phyloP scores from a whole-genome alignment of 2,888 invertebrate genomes.

The Periphyllus acericola region DNA sequence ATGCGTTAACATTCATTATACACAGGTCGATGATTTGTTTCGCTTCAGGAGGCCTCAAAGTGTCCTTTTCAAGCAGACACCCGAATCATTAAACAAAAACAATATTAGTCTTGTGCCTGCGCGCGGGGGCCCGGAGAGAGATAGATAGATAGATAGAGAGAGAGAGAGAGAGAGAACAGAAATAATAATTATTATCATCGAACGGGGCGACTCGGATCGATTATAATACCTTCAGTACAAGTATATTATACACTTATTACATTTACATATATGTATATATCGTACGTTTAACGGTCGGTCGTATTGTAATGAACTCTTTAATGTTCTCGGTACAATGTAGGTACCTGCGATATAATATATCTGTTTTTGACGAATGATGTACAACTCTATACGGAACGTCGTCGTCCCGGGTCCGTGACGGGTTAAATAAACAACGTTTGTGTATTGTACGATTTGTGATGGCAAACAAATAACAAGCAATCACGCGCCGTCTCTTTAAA shows the following conservation, averaged over 20 bases:
- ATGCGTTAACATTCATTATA: slow-evolving; percentile 12
- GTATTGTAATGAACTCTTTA: neutral
- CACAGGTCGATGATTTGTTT: slow-evolving; percentile 56
- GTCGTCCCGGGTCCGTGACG: neutral
- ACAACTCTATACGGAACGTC: neutral
- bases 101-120: slow-evolving; percentile 50
- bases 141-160: no score
- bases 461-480: neutral
- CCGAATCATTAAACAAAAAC: slow-evolving; percentile 56
- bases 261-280: neutral
- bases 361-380: slow-evolving; percentile 1
- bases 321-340: neutral
- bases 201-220: neutral
- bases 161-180: no score
- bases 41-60: slow-evolving; percentile 58
- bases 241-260: no score
- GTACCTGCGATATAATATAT: neutral
- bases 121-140: neutral
- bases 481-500: no score
- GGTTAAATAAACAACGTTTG: neutral
- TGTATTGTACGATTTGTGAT: neutral
- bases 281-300: neutral
- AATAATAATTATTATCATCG: slow-evolving; percentile 31
- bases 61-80: slow-evolving; percentile 49
- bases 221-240: neutral